Evolutionary conservation across 2,888 invertebrate species (phyloP), one percentile per base, ranked within the genome.

Genomic region (Acronicta leporina): DNA sequence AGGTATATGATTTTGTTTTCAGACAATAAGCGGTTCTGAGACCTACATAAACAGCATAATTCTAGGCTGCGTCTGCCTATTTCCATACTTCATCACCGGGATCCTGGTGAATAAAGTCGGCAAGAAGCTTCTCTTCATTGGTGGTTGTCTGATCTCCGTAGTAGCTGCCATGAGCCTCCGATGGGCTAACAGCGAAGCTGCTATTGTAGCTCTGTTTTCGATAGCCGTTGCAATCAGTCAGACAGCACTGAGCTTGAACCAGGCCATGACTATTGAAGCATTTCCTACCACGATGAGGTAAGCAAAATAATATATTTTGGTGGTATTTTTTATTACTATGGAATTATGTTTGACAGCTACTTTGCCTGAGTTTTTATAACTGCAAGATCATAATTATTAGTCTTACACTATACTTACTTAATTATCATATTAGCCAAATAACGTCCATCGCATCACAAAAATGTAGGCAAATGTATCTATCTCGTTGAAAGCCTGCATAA

Each of bases 11-110:
- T 20, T 40, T 33, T 7, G 25, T 30, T 75, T 70, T 0, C 86
- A 92, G 92, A 77, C 75, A 8, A 83, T 75, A 69, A 90, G 89
- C 42, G 92, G 92, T 0, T 68, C 82, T 2, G 88, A 89, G 50
- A 92, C 92, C 0, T 92, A 91, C 55, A 87, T 90, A 14, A 91
- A 91, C 81, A 90, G 87, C 42, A 86, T 91, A 1, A 89, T 91
- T 14, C 68, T 91, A 11, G 91, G 91, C 0, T 73, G 73, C 9
- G 81, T 86, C 5, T 86, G 86, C 45, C 11, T 87, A 0, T 42
- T 87, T 1, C 89, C 91, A 0, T 88, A 80, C 68, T 79, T 86
- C 57, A 74, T 89, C 40, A 85, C 81, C 1, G 88, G 87, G 0
- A 47, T 88, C 0, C 53, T 92, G 2, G 88, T 92, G 1, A 90